Evolutionary conservation across 2,888 invertebrate species (phyloP).

Genomic region (Kryphioiulus occultus): DNA sequence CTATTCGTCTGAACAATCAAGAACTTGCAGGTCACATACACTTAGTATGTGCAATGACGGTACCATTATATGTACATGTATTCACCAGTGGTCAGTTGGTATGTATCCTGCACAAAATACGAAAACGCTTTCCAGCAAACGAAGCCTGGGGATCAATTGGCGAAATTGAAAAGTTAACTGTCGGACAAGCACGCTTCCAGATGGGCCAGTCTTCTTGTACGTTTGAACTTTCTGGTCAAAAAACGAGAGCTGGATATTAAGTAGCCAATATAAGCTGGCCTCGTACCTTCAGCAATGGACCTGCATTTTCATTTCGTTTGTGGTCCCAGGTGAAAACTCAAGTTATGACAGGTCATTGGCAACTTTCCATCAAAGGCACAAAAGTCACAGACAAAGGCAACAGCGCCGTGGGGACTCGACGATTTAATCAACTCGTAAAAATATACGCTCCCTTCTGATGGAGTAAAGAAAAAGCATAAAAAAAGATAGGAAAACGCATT

Average conservation of each 20-base stretch:
- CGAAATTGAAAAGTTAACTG: slow-evolving; percentile 13
- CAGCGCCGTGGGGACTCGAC: slow-evolving; percentile 18
- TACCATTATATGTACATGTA: background rate
- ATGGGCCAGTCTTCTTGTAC: slow-evolving; percentile 28
- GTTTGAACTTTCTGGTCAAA: slow-evolving; percentile 6
- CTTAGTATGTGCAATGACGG: background rate
- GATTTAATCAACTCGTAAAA: slow-evolving; percentile 40
- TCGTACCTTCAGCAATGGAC: background rate
- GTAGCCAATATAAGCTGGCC: background rate
- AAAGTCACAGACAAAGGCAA: slow-evolving; percentile 35
- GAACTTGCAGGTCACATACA: too few relatives aligned
- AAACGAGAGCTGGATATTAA: slow-evolving; percentile 32
- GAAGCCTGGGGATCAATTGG: slow-evolving; percentile 15
- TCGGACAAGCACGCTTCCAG: background rate
- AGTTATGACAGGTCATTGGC: slow-evolving; percentile 40
- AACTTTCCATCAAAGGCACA: slow-evolving; percentile 27
- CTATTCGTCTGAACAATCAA: background rate
- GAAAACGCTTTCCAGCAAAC: background rate
- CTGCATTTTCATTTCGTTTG: background rate
- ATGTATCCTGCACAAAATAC: background rate
- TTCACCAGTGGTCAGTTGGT: background rate
- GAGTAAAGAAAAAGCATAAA: slow-evolving; percentile 7
- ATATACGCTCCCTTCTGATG: background rate
- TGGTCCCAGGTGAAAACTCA: slow-evolving; percentile 36
- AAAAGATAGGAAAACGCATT: background rate